These are phyloP conservation scores for Leptodirus hochenwartii DNA, from an alignment of 2,888 invertebrate genomes.

Conservation along the genomic window DNA sequence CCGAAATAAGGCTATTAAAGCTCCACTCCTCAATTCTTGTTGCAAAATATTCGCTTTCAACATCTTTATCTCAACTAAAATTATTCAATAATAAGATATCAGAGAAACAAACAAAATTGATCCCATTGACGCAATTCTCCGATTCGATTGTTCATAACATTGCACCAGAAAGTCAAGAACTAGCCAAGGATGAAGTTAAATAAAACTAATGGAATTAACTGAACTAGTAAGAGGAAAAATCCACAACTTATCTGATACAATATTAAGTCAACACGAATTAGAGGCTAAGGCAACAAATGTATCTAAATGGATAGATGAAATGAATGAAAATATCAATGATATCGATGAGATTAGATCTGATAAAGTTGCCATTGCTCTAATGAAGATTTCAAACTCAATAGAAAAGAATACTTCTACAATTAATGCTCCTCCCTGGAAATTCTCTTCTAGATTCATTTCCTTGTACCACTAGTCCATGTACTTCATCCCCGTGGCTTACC, in stretches of 20 bases:
- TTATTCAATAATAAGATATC: slow-evolving; percentile 71
- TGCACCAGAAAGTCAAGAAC: slow-evolving; percentile 56
- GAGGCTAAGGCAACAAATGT: slow-evolving; percentile 61
- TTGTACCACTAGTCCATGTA: too few relatives aligned
- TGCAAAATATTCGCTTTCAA: too few relatives aligned
- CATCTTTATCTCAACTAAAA: slow-evolving; percentile 56
- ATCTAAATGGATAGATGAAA: slow-evolving; percentile 59
- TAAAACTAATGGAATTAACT: slow-evolving; percentile 52
- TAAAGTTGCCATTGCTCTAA: slow-evolving; percentile 60
- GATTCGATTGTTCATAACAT: slow-evolving; percentile 63
- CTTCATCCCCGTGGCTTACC: too few relatives aligned
- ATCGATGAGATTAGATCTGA: slow-evolving; percentile 68
- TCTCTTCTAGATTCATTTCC: too few relatives aligned
- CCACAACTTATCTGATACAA: slow-evolving; percentile 63
- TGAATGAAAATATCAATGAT: slow-evolving; percentile 51
- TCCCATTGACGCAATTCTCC: slow-evolving; percentile 58
- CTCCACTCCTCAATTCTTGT: too few relatives aligned
- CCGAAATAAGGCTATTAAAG: too few relatives aligned
- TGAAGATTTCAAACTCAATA: slow-evolving; percentile 61
- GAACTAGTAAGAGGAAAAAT: slow-evolving; percentile 59
- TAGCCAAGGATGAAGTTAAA: slow-evolving; percentile 51
- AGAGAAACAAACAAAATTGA: slow-evolving; percentile 68
- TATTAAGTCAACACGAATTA: slow-evolving; percentile 68
- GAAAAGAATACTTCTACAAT: too few relatives aligned
- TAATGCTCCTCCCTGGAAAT: too few relatives aligned